Evolutionary conservation across 2,113 vertebrate species (phyloP), one percentile per base, ranked within the genome.

Genomic region (Pardalotus punctatus): DNA sequence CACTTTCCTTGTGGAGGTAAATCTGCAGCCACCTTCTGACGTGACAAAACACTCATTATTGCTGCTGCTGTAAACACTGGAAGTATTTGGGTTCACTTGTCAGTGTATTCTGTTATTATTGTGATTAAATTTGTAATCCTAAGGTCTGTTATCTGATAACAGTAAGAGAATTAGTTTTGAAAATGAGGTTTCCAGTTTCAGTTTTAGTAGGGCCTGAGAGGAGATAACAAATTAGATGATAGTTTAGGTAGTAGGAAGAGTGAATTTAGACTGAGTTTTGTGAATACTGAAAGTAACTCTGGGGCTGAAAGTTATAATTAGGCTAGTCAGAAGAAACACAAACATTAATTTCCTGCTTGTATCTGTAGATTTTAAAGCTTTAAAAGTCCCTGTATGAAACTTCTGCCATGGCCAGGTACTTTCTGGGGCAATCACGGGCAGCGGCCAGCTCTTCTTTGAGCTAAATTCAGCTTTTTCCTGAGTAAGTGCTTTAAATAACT

Each of bases 381-480:
- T 88, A 40, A 38, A 96, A 86, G 43, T 94, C 85, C 57, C 40
- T 73, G 11, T 73, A 28, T 36, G 45, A 93, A 71, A 81, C 35
- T 83, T 91, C 77, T 92, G 87, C 87, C 57, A 27, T 86, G 19
- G 19, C 79, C 93, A 62, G 88, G 94, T 84, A 33, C 51, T 96
- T 93, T 97, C 87, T 89, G 95, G 93, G 95, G 92, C 92, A 97
- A 72, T 96, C 82, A 23, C 62, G 95, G 93, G 96, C 97, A 95
- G 64, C 2, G 2, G 66, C 91, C 64, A 61, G 65, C 95, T 96
- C 81, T 94, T 95, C 54, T 62, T 23, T 65, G 88, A 87, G 93
- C 96, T 97, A 91, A 97, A 94, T 96, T 65, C 92, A 94, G 72
- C 93, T 93, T 88, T 90, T 97, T 95, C 89, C 79, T 73, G 71